Evolutionary conservation across 2,888 invertebrate species (phyloP).

Genomic region (Timandra comae): DNA sequence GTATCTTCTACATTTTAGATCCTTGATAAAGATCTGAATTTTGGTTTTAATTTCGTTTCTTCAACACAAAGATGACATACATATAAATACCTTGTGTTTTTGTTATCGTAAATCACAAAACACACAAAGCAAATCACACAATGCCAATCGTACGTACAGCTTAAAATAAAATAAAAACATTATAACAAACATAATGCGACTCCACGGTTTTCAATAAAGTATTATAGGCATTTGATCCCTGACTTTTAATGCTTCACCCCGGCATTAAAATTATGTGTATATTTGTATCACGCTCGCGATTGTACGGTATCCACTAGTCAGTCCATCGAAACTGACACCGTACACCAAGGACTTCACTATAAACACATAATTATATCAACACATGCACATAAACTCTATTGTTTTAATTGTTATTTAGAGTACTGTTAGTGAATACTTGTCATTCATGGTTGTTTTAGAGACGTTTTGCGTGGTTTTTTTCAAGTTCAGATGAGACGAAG

Average conservation of each 20-base stretch:
- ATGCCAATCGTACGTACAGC: no score
- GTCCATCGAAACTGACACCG: slow-evolving; percentile 59
- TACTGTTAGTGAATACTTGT: background rate
- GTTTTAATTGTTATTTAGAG: background rate
- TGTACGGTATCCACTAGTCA: slow-evolving; percentile 67
- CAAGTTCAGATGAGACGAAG: no score
- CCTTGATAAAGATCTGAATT: no score
- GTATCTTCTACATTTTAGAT: no score
- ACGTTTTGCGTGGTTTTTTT: no score
- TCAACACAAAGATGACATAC: no score
- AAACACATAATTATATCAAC: slow-evolving; percentile 21
- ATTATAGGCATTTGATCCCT: slow-evolving; percentile 77
- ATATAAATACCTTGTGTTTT: no score
- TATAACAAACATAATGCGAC: slow-evolving; percentile 18
- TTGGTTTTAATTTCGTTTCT: no score
- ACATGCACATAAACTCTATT: slow-evolving; percentile 4
- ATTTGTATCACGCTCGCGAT: slow-evolving; percentile 75
- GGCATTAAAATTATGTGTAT: slow-evolving; percentile 77
- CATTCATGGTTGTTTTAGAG: no score
- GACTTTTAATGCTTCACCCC: slow-evolving; percentile 77
- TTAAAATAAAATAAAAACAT: background rate
- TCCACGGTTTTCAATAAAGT: slow-evolving; percentile 42
- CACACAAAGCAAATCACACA: no score
- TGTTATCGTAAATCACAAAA: no score
- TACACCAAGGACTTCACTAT: slow-evolving; percentile 55